Evolutionary conservation across 2,888 invertebrate genomes (phyloP).

Genomic region (Nymphalis c-album): DNA sequence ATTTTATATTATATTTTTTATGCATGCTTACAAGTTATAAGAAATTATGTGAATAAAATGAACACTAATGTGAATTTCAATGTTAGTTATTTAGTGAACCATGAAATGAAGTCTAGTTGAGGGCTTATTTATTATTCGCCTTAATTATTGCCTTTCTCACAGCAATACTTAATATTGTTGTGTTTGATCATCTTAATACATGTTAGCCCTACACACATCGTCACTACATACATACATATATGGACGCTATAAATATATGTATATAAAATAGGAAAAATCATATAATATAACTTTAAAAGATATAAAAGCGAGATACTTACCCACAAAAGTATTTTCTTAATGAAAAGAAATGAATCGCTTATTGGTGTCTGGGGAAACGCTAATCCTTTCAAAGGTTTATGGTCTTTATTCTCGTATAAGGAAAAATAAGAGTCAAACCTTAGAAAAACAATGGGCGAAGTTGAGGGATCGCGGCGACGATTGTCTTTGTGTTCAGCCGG

Average conservation of each 20-base stretch:
- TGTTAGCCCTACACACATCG: too few relatives aligned
- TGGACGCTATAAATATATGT: too few relatives aligned
- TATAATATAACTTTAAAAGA: neutral
- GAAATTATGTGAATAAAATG: too few relatives aligned
- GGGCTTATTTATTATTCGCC: too few relatives aligned
- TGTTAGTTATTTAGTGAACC: too few relatives aligned
- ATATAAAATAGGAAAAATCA: neutral
- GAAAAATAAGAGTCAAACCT: neutral
- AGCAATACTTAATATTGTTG: too few relatives aligned
- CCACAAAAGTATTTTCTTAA: neutral
- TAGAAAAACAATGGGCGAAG: neutral
- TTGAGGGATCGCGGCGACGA: neutral
- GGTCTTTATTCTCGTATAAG: neutral
- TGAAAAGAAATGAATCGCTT: neutral
- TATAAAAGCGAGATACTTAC: neutral
- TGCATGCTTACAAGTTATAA: too few relatives aligned
- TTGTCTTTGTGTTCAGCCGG: neutral
- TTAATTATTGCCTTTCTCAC: too few relatives aligned
- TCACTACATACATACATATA: neutral
- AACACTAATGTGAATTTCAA: too few relatives aligned
- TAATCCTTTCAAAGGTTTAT: slow-evolving; percentile 5
- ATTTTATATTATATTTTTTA: too few relatives aligned
- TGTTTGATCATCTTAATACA: too few relatives aligned
- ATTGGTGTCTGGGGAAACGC: slow-evolving; percentile 3
- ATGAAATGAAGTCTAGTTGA: too few relatives aligned